A percentile compares a stretch with the other conserved stretches of the same genome.
These are phyloP conservation scores for Parauchenoglanis punctatus DNA, from an alignment of 2,797 vertebrate genomes.

Conservation along the genomic window DNA sequence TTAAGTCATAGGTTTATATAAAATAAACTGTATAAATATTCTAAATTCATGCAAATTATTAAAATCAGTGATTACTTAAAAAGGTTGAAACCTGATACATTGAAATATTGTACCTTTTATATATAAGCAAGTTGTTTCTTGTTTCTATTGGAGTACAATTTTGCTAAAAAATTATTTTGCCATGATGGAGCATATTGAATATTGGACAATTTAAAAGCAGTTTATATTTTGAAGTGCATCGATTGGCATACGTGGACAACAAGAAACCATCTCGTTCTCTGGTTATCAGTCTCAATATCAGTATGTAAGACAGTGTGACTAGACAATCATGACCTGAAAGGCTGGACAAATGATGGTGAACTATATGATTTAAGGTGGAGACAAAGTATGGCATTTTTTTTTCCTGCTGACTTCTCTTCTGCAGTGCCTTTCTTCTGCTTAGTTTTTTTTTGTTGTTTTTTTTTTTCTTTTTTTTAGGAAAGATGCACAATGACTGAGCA, in stretches of 20 bases:
- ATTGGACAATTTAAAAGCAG: conserved; percentile 38
- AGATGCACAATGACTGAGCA: conserved; percentile 24
- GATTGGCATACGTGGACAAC: conserved; percentile 37
- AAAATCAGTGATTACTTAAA: conserved; percentile 45
- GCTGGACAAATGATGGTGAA: conserved; percentile 17
- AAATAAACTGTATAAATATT: conserved; percentile 54
- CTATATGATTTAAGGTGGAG: not conserved
- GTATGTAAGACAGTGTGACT: not conserved
- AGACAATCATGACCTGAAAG: not conserved
- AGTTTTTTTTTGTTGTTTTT: no score
- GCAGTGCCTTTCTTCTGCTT: not conserved
- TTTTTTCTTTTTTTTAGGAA: conserved; percentile 9
- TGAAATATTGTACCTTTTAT: conserved; percentile 39
- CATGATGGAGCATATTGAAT: conserved; percentile 22
- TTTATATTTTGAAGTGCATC: conserved; percentile 51
- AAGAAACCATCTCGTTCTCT: not conserved
- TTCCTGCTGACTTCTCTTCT: conserved; percentile 2
- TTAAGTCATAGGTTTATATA: conserved; percentile 42
- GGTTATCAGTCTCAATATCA: not conserved
- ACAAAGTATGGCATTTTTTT: conserved; percentile 10
- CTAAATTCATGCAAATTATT: conserved; percentile 56
- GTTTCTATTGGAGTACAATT: conserved; percentile 32
- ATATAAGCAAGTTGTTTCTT: conserved; percentile 31
- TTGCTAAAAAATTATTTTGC: conserved; percentile 33
- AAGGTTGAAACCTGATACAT: conserved; percentile 50